Conservation (phyloP, 2,797 vertebrate species). For the Takifugu rubripes region DNA sequence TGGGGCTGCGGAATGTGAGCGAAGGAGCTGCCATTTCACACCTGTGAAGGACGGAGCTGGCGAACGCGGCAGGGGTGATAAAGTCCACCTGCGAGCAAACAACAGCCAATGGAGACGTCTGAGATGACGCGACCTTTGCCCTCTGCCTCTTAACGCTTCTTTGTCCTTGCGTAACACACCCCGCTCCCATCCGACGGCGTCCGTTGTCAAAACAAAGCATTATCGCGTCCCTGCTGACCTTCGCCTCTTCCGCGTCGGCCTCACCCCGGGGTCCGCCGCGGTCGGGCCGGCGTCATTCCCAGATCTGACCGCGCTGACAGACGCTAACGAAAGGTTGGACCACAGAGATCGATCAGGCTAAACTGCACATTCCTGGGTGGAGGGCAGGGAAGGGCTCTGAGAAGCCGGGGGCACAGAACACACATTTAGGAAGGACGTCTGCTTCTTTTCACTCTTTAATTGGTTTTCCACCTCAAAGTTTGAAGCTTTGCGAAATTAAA, state of each 20-base stretch:
- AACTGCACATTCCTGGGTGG: background rate
- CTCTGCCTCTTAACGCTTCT: background rate
- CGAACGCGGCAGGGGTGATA: conserved; percentile 48
- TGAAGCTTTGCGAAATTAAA: too few relatives aligned
- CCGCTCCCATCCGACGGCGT: conserved; percentile 14
- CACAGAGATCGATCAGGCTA: conserved; percentile 33
- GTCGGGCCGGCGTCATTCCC: conserved; percentile 15
- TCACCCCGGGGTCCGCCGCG: conserved; percentile 29
- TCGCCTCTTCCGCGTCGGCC: conserved; percentile 26
- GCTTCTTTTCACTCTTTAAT: background rate
- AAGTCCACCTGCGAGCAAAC: conserved; percentile 12
- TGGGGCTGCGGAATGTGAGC: conserved; percentile 29
- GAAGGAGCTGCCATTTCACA: background rate
- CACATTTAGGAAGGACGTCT: background rate
- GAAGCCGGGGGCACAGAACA: too few relatives aligned
- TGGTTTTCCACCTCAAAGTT: background rate
- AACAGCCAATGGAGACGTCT: conserved; percentile 5
- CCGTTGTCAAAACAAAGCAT: conserved; percentile 38
- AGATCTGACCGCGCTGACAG: conserved; percentile 41
- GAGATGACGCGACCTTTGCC: background rate
- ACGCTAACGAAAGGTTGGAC: conserved; percentile 50
- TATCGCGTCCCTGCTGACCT: conserved; percentile 26
- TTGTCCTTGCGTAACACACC: background rate
- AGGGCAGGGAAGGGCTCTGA: too few relatives aligned
- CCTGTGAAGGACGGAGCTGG: conserved; percentile 18